Conservation (phyloP, 2,888 invertebrate species). For the Allygus modestus region DNA sequence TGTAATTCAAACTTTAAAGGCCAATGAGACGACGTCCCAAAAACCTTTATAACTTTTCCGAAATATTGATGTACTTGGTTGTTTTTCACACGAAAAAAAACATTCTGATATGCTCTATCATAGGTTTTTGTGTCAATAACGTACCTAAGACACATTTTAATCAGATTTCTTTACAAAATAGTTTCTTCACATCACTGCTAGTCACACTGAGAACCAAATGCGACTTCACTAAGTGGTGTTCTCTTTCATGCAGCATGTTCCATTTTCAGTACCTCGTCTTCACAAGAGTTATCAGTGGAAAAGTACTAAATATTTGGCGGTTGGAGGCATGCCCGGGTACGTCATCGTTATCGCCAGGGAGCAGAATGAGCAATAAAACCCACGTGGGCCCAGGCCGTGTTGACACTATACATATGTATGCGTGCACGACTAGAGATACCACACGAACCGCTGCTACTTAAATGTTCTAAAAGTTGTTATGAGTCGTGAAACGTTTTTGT, state of each 20-base stretch:
- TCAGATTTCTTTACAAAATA: too few relatives aligned
- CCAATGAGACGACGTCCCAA: too few relatives aligned
- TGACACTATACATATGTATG: background rate
- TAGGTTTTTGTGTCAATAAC: too few relatives aligned
- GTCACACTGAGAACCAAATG: too few relatives aligned
- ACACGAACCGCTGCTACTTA: background rate
- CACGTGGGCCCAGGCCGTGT: background rate
- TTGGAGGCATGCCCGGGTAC: background rate
- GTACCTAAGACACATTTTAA: too few relatives aligned
- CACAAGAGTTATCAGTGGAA: background rate
- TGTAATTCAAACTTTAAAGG: too few relatives aligned
- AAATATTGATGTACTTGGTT: too few relatives aligned
- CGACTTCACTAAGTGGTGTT: background rate
- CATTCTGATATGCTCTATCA: too few relatives aligned
- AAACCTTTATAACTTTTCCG: too few relatives aligned
- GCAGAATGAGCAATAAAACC: slow-evolving; percentile 15
- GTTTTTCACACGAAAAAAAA: too few relatives aligned
- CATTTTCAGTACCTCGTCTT: background rate
- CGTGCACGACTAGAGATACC: background rate
- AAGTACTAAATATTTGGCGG: slow-evolving; percentile 20
- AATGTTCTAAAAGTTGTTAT: background rate
- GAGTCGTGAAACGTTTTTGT: too few relatives aligned
- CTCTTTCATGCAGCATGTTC: background rate
- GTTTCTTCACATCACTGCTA: too few relatives aligned
- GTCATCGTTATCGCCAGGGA: background rate